Percentiles rank a stretch among this genome's conserved stretches.
Conservation (phyloP, 2,888 invertebrate genomes). For the Nineta flava region DNA sequence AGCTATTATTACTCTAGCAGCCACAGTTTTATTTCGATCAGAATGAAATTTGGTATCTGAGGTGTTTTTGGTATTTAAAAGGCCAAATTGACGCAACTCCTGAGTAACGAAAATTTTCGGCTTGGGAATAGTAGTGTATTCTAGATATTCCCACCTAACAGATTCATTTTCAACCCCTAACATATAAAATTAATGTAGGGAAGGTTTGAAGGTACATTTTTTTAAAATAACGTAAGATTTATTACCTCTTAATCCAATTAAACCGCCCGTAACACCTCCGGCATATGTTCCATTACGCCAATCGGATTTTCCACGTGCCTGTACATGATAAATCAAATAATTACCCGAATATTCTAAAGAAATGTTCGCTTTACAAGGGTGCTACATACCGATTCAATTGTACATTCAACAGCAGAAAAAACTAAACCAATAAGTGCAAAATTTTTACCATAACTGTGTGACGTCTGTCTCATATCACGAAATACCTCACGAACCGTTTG, state of each 20-base stretch:
- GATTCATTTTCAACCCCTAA: too few species aligned
- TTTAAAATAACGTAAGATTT: too few species aligned
- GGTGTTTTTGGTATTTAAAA: too few species aligned
- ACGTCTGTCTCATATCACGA: slow-evolving; percentile 80
- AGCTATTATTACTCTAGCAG: too few species aligned
- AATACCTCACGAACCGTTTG: slow-evolving; percentile 78
- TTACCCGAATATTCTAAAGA: slow-evolving; percentile 4
- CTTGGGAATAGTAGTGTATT: too few species aligned
- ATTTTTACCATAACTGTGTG: slow-evolving; percentile 90
- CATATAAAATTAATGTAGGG: too few species aligned
- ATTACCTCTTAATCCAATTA: slow-evolving; percentile 68
- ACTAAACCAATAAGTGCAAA: slow-evolving; percentile 91
- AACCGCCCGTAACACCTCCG: slow-evolving; percentile 85
- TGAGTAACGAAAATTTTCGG: too few species aligned
- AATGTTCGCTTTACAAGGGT: not conserved
- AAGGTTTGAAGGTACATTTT: too few species aligned
- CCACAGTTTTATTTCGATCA: too few species aligned
- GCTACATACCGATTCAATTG: slow-evolving; percentile 68
- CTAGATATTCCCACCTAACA: too few species aligned
- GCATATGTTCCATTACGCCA: slow-evolving; percentile 95
- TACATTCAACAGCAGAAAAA: slow-evolving; percentile 89
- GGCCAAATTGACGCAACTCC: too few species aligned
- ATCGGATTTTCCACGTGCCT: slow-evolving; percentile 81
- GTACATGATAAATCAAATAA: slow-evolving; percentile 5
- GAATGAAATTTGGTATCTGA: too few species aligned